phyloP scores from a whole-genome alignment of 2,797 vertebrate species.

The Syndactyla subalaris region DNA sequence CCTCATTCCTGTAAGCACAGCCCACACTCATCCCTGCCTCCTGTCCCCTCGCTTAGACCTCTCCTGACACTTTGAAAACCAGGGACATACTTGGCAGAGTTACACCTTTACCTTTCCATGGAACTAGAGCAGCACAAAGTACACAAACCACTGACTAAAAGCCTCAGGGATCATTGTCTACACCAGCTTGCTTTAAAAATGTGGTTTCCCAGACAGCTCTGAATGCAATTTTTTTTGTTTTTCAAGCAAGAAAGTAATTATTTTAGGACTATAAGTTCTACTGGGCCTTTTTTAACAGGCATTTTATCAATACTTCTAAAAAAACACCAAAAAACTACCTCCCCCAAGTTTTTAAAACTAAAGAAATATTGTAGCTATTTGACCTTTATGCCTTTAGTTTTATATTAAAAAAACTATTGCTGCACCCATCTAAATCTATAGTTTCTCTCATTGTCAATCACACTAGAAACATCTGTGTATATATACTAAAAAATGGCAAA shows the following conservation, averaged over 20 bases:
- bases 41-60: background rate
- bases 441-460: background rate
- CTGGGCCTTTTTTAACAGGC: background rate
- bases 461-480: background rate
- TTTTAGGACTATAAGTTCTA: background rate
- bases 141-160: background rate
- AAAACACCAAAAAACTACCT: background rate
- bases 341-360: background rate
- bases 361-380: background rate
- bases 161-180: background rate
- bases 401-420: background rate
- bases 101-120: background rate
- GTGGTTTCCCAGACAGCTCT: background rate
- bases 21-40: background rate
- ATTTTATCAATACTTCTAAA: background rate
- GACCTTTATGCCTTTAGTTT: background rate
- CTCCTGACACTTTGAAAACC: background rate
- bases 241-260: background rate
- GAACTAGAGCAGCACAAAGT: background rate
- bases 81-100: background rate
- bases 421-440: background rate
- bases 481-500: background rate
- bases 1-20: background rate
- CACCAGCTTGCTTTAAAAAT: background rate
- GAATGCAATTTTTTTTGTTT: background rate